Percentiles rank a stretch among this genome's conserved stretches.
Evolutionary conservation across 2,888 invertebrate species (phyloP).

Genomic region (Andrena flavipes): DNA sequence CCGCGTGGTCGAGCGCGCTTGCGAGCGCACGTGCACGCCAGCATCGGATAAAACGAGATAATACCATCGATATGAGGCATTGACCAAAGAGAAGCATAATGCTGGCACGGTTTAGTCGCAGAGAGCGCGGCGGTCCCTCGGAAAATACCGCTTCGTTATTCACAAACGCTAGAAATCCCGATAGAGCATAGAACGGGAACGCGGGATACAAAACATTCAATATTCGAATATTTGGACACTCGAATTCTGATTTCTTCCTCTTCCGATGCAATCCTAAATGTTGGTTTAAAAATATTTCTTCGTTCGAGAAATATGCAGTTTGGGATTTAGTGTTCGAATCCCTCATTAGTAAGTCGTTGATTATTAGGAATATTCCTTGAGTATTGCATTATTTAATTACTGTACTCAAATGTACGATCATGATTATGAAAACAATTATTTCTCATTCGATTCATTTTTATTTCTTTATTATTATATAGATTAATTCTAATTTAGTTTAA

Average conservation of each 20-base stretch:
- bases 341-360: too few relatives aligned
- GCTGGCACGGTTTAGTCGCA: conserved; percentile 25
- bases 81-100: conserved; percentile 41
- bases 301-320: too few relatives aligned
- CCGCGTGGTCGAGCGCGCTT: not conserved
- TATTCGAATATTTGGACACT: too few relatives aligned
- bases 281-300: too few relatives aligned
- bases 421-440: too few relatives aligned
- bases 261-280: too few relatives aligned
- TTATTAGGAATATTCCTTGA: too few relatives aligned
- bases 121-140: conserved; percentile 18
- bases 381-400: too few relatives aligned
- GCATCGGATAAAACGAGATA: conserved; percentile 63
- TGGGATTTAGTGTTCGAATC: too few relatives aligned
- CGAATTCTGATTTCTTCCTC: too few relatives aligned
- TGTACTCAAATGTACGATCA: too few relatives aligned
- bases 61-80: conserved; percentile 57
- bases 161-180: not conserved
- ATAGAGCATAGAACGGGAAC: not conserved
- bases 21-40: conserved; percentile 2
- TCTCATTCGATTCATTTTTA: not conserved
- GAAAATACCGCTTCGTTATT: conserved; percentile 31
- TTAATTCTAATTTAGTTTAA: not conserved
- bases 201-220: too few relatives aligned
- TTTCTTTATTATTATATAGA: not conserved